Evolutionary conservation across 2,888 invertebrate species (phyloP).

Genomic region (Brenthis hecate): DNA sequence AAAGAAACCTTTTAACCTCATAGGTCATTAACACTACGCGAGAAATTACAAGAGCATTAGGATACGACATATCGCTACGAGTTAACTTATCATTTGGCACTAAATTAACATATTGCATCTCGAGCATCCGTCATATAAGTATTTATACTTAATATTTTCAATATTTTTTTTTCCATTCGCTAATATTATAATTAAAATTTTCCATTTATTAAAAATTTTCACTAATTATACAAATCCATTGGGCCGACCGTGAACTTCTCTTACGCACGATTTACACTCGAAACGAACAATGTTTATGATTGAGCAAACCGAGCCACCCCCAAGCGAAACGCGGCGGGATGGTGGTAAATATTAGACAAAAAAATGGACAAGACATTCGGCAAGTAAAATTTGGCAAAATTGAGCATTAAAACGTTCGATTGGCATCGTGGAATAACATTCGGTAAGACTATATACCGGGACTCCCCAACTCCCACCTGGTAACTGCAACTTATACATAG

Average conservation of each 20-base stretch:
- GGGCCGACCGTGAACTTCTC: conserved; percentile 58
- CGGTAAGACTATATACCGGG: conserved; percentile 48
- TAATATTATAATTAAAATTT: conserved; percentile 65
- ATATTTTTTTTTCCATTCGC: conserved; percentile 54
- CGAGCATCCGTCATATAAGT: conserved; percentile 74
- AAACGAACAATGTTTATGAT: conserved; percentile 64
- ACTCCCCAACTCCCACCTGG: conserved; percentile 49
- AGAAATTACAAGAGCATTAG: conserved; percentile 80
- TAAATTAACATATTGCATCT: conserved; percentile 82
- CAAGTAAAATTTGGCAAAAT: conserved; percentile 82
- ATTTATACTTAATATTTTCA: conserved; percentile 64
- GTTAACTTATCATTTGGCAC: conserved; percentile 83
- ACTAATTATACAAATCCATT: conserved; percentile 67
- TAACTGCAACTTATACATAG: conserved; percentile 66
- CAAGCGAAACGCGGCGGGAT: conserved; percentile 53
- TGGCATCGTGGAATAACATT: conserved; percentile 71
- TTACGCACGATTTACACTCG: conserved; percentile 52
- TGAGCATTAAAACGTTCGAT: conserved; percentile 79
- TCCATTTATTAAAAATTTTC: conserved; percentile 52
- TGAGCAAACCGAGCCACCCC: conserved; percentile 64
- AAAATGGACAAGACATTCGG: conserved; percentile 74
- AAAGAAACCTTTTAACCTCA: conserved; percentile 80
- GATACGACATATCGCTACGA: conserved; percentile 80
- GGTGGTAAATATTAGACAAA: conserved; percentile 52
- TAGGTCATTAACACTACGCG: conserved; percentile 80